Conservation (phyloP, 1,140 invertebrate genomes). For the Ephestia elutella region DNA sequence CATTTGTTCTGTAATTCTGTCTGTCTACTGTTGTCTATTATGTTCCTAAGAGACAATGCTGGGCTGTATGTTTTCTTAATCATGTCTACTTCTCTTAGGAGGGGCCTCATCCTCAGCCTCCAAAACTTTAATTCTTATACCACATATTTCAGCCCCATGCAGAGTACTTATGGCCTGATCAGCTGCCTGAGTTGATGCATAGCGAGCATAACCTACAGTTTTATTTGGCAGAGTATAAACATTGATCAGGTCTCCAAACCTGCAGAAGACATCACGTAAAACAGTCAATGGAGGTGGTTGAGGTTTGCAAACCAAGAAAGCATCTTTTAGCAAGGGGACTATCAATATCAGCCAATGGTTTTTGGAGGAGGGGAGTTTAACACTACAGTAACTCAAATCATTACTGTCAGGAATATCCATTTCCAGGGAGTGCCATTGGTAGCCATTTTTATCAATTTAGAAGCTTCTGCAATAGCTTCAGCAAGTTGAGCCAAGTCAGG, state of each 20-base stretch:
- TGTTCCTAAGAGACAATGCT: not conserved
- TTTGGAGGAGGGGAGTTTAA: constrained; percentile 80
- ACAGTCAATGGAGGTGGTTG: constrained; percentile 86
- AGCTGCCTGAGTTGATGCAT: constrained; percentile 84
- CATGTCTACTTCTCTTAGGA: constrained; percentile 36
- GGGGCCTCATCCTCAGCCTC: constrained; percentile 48
- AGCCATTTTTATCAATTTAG: constrained; percentile 52
- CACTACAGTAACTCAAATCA: constrained; percentile 70
- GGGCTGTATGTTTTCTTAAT: not conserved
- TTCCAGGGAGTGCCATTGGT: constrained; percentile 35
- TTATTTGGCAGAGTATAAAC: constrained; percentile 91
- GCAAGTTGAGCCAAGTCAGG: constrained; percentile 51
- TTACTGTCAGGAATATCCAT: constrained; percentile 33
- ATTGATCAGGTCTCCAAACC: constrained; percentile 93
- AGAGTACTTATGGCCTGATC: constrained; percentile 72
- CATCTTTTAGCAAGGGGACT: constrained; percentile 48
- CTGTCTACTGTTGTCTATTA: not conserved
- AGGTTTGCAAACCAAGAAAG: constrained; percentile 86
- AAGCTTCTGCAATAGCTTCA: constrained; percentile 55
- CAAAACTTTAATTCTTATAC: constrained; percentile 52
- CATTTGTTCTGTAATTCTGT: too few species aligned
- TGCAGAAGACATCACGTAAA: constrained; percentile 90
- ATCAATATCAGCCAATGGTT: constrained; percentile 80
- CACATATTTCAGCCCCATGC: constrained; percentile 58
- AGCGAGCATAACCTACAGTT: constrained; percentile 94